phyloP scores from a whole-genome alignment of 2,888 invertebrate genomes.

The Dicycla oo region DNA sequence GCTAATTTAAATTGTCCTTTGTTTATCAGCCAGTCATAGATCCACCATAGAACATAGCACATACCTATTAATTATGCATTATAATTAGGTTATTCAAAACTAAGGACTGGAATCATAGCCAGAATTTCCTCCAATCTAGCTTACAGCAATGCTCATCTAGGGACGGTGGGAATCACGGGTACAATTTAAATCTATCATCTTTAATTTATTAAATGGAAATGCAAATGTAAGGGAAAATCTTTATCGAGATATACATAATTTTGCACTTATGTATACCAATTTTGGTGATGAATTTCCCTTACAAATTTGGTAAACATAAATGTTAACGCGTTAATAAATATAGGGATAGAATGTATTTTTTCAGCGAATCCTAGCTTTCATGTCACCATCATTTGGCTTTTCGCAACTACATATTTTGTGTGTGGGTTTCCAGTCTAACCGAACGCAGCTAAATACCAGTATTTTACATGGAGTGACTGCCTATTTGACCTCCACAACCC shows the following conservation, averaged over 20 bases:
- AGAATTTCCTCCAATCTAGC: conserved; percentile 27
- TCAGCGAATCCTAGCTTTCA: too few relatives aligned
- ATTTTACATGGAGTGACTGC: background rate
- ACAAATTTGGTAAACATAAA: background rate
- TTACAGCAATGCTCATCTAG: conserved; percentile 40
- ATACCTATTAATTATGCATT: conserved; percentile 1
- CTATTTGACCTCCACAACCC: too few relatives aligned
- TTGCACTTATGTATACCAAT: conserved; percentile 13
- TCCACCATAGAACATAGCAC: background rate
- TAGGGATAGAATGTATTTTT: too few relatives aligned
- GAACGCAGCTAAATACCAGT: background rate
- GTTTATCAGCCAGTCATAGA: background rate
- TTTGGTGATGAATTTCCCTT: background rate
- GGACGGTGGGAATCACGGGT: conserved; percentile 24
- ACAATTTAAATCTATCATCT: conserved; percentile 22
- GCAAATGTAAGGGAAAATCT: conserved; percentile 43
- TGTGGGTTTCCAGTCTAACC: background rate
- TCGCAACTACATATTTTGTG: background rate
- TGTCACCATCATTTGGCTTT: background rate
- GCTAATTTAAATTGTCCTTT: background rate
- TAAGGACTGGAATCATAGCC: background rate
- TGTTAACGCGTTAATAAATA: too few relatives aligned
- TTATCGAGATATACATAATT: conserved; percentile 31
- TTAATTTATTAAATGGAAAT: conserved; percentile 58
- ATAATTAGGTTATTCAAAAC: conserved; percentile 12